Percentiles rank a stretch among this genome's conserved stretches.
Evolutionary conservation across 2,888 invertebrate species (phyloP).

Genomic region (Drosophila diplacantha): DNA sequence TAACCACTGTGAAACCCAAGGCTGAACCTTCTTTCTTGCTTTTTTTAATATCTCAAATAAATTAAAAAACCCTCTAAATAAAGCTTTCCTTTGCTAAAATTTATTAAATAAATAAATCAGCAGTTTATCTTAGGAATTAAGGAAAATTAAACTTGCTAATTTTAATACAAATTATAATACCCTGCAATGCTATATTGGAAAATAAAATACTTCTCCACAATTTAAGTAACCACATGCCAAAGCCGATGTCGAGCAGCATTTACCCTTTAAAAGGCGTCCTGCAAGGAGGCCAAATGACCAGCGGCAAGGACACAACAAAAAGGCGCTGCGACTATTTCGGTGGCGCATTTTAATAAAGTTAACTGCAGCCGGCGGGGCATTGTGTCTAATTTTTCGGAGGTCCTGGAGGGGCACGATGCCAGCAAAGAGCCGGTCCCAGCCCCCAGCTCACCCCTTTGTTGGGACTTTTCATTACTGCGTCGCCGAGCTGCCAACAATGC

Average conservation of each 20-base stretch:
- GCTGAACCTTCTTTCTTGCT: too few relatives aligned
- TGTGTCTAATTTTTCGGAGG: constrained; percentile 52
- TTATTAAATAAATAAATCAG: too few relatives aligned
- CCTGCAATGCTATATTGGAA: background rate
- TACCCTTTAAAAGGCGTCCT: background rate
- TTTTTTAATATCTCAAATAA: too few relatives aligned
- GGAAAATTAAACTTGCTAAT: too few relatives aligned
- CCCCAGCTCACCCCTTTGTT: constrained; percentile 56
- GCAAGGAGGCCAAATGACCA: constrained; percentile 23
- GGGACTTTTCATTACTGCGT: constrained; percentile 58
- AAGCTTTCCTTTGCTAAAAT: too few relatives aligned
- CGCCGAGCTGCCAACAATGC: constrained; percentile 52
- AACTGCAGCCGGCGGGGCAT: constrained; percentile 67
- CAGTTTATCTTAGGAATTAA: too few relatives aligned
- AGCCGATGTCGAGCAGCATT: fast-evolving
- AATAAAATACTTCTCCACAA: too few relatives aligned
- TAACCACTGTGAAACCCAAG: too few relatives aligned
- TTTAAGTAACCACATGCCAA: background rate
- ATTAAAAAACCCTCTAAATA: too few relatives aligned
- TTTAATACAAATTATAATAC: too few relatives aligned
- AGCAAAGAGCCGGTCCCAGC: background rate
- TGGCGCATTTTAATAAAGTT: constrained; percentile 70
- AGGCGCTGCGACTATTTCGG: constrained; percentile 47
- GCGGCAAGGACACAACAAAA: constrained; percentile 48
- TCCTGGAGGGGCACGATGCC: background rate